Conservation (phyloP, 2,113 vertebrate species). For the Elephantulus edwardii region DNA sequence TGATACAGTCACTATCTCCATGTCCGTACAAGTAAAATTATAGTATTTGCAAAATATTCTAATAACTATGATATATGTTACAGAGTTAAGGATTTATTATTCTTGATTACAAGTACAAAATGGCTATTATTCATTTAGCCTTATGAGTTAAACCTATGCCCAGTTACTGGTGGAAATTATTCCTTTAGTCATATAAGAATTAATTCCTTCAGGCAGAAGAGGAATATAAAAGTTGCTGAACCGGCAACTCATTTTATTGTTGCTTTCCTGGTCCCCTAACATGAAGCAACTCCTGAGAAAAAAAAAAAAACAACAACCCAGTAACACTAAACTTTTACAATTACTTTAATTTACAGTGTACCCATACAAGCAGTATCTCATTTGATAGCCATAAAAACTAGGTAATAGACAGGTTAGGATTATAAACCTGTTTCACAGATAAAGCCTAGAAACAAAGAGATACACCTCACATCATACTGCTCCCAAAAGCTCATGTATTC, state of each 20-base stretch:
- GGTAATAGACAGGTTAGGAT: neutral
- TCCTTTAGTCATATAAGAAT: conserved; percentile 5
- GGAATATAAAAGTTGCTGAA: neutral
- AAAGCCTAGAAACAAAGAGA: neutral
- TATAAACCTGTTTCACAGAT: conserved; percentile 1
- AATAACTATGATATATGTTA: neutral
- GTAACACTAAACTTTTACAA: conserved; percentile 2
- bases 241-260: neutral
- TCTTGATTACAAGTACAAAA: neutral
- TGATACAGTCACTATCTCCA: neutral
- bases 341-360: neutral
- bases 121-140: conserved; percentile 15
- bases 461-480: neutral
- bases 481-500: neutral
- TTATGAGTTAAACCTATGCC: conserved; percentile 23
- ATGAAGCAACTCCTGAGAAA: conserved; percentile 11
- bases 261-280: neutral
- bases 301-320: neutral
- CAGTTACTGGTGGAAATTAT: neutral
- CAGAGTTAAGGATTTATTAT: conserved; percentile 1
- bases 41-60: conserved; percentile 9
- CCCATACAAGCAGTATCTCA: neutral
- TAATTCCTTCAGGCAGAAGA: neutral
- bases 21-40: neutral
- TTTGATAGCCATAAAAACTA: conserved; percentile 1